Base-by-base conservation (phyloP, 2,797 vertebrate species). In the Euthynnus affinis region DNA sequence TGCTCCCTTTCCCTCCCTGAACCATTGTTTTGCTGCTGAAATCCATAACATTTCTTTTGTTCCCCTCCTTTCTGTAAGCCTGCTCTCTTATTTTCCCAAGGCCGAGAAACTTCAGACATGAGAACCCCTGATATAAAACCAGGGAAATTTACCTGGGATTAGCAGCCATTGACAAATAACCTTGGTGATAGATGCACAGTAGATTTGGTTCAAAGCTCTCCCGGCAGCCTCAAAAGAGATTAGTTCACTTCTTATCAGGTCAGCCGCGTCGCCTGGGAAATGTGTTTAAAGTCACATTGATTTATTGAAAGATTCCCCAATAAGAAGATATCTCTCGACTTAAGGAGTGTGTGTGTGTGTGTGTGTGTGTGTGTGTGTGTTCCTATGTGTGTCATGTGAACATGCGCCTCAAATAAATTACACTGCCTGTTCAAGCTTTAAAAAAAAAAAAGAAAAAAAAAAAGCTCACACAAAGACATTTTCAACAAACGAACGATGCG, bases 281-380 rank as follows among this genome's bases (percentile, higher is more conserved):
- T 95, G 95, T 94, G 94, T 96, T 96, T 96, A 96, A 96, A 96
- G 94, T 95, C 95, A 95, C 95, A 96, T 96, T 96, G 95, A 96
- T 96, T 96, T 96, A 96, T 96, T 95, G 95, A 96, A 96, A 96
- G 94, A 95, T 96, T 96, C 94, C 94, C 95, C 95, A 95, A 96
- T 96, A 95, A 95, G 93, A 92, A 95, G 94, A 94, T 93, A 92
- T 94, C 92, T 94, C 93, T 93, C 80, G 90, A 93, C 93, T 94
- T 92, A 92, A 90, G 86, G 83, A 91, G 91, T 85, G 83, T 84
- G 81, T 84, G 72, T 81, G 82, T 61, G 57, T 76, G 37, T 85
- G 90, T 83, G 89, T 87, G 90, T 79, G 69, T 52, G 84, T 77
- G 75, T 80, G 81, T 81, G 82, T 61, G 57, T 76, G 37, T 56